Base-by-base conservation (phyloP, 2,888 invertebrate species). In the Carcina quercana region DNA sequence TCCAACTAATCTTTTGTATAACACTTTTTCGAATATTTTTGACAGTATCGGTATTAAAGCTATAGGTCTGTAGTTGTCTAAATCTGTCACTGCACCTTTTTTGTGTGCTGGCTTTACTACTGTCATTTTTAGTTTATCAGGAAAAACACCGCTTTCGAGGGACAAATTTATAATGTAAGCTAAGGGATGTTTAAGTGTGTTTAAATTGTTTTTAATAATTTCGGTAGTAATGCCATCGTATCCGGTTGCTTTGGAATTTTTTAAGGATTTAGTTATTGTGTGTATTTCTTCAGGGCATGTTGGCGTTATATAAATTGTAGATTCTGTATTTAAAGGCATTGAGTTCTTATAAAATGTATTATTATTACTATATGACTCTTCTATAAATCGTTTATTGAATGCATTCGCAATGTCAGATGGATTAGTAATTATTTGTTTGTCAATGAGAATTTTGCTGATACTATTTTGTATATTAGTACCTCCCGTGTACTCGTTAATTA, bases 11-110 rank as follows among this genome's bases (percentile, higher is more conserved):
- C 3, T 13, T 5, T 21, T n/a, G 14, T 13, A 13, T 17, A 35
- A 32, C 7, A 22, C 14, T 21, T 11, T 30, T 15, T 37, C 24
- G 2, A 15, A 24, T 7, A 34, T 12, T 25, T 34, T 34, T 13
- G 25, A 28, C n/a, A 29, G 20, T 10, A 25, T 11, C 8, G 34
- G 28, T 7, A 29, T 10, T n/a, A 25, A 17, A 3, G 29, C 28
- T 10, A 28, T 20, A 2, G 28, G 34, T 6, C 34, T 13, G 10
- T 29, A 34, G 14, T 29, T 29, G 11, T 25, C 14, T 3, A 25
- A 11, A 3, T 25, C 17, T 7, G 10, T 10, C 14, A 8, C 13
- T 6, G 25, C 11, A 11, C 15, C 25, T 14, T 29, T 34, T 20
- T 34, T 34, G 17, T 22, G 22, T 14, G 30, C 15, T 15, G 29